A percentile compares a stretch with the other conserved stretches of the same genome.
Evolutionary conservation across 2,113 vertebrate species (phyloP).

Genomic region (Ptilonorhynchus violaceus): DNA sequence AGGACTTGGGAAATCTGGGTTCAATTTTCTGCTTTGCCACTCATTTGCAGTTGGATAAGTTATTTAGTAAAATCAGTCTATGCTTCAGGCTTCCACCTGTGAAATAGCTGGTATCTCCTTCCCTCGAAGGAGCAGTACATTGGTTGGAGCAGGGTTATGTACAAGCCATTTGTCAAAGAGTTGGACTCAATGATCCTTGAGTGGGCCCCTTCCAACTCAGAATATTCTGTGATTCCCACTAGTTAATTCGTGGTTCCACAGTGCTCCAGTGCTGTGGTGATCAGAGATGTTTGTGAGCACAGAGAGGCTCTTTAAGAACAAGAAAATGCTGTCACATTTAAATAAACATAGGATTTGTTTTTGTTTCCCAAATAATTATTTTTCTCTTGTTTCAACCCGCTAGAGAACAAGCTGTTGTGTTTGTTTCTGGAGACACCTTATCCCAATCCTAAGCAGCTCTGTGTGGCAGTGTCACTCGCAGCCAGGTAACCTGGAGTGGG

Average conservation of each 20-base stretch:
- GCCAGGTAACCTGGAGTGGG: background rate
- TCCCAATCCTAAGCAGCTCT: background rate
- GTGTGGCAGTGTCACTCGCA: background rate
- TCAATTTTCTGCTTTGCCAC: background rate
- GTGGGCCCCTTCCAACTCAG: background rate
- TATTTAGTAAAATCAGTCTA: background rate
- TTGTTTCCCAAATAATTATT: background rate
- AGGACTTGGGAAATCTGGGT: background rate
- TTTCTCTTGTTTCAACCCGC: background rate
- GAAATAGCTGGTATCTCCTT: background rate
- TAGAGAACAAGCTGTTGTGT: background rate
- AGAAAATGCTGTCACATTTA: background rate
- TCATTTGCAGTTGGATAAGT: background rate
- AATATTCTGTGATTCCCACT: background rate
- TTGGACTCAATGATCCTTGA: background rate
- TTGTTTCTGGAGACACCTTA: background rate
- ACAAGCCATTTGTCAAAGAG: background rate
- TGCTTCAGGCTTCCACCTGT: background rate
- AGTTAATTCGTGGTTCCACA: background rate
- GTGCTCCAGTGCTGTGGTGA: background rate
- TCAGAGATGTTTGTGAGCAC: fast-evolving
- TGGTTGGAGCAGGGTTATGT: background rate
- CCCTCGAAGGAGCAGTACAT: background rate
- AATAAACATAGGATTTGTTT: background rate
- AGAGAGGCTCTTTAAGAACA: background rate